A percentile compares a stretch with the other conserved stretches of the same genome.
Conservation (phyloP, 2,888 invertebrate genomes). For the Pristionchus entomophagus region DNA sequence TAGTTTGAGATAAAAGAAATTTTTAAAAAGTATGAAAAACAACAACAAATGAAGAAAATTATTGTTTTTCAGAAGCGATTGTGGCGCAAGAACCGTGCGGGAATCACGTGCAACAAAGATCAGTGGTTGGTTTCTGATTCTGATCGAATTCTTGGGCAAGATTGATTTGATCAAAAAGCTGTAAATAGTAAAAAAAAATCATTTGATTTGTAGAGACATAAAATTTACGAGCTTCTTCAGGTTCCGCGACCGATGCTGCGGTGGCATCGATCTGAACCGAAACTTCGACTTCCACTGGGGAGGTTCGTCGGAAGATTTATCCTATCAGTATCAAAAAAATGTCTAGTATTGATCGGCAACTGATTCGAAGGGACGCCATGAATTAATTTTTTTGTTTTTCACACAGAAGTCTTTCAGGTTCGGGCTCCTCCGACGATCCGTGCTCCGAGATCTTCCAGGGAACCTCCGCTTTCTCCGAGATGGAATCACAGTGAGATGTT, state of each 20-base stretch:
- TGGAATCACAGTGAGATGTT: constrained; percentile 57
- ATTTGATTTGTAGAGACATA: too few species aligned
- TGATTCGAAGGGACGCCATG: too few species aligned
- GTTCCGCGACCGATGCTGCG: constrained; percentile 72
- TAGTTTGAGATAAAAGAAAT: not conserved
- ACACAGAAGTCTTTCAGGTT: too few species aligned
- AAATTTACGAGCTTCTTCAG: not conserved
- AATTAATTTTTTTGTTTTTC: too few species aligned
- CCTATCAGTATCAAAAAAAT: not conserved
- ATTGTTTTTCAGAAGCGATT: constrained; percentile 64
- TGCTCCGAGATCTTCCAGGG: constrained; percentile 75
- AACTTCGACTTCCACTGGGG: constrained; percentile 74
- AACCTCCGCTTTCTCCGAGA: constrained; percentile 64
- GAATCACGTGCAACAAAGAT: constrained; percentile 67
- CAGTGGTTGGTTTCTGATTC: constrained; percentile 40
- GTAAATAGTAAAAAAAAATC: too few species aligned
- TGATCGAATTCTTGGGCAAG: constrained; percentile 38
- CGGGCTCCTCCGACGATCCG: constrained; percentile 70
- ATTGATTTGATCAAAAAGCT: too few species aligned
- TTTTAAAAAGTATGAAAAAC: not conserved
- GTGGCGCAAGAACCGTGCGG: constrained; percentile 73
- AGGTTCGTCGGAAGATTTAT: constrained; percentile 49
- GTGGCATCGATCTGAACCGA: constrained; percentile 75
- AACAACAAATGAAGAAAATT: not conserved
- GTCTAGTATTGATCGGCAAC: too few species aligned